Percentiles rank a stretch among this genome's conserved stretches.
Evolutionary conservation across 2,888 invertebrate species (phyloP).

Genomic region (Ophioninae sp.): DNA sequence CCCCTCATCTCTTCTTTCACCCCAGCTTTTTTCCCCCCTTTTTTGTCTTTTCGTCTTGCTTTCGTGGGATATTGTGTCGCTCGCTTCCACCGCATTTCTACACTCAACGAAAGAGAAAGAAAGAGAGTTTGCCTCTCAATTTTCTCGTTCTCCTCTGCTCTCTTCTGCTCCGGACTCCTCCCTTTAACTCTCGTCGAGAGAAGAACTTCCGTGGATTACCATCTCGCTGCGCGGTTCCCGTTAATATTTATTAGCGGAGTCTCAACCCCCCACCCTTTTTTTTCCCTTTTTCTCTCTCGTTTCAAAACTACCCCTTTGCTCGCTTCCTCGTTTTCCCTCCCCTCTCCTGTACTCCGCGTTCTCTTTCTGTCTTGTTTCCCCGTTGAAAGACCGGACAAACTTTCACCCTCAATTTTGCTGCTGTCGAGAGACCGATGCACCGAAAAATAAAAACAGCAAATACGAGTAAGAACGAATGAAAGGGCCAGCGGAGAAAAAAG

Average conservation of each 20-base stretch:
- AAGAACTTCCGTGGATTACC: constrained; percentile 77
- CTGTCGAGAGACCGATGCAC: constrained; percentile 15
- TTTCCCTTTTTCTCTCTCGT: constrained; percentile 40
- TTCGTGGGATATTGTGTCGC: constrained; percentile 47
- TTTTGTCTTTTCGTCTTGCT: constrained; percentile 45
- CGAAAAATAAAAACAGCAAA: constrained; percentile 23
- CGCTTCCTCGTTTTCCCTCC: neutral
- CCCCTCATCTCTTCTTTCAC: constrained; percentile 19
- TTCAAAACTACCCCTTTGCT: constrained; percentile 4
- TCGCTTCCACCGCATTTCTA: constrained; percentile 52
- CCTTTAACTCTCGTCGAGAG: constrained; percentile 49
- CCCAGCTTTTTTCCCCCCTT: constrained; percentile 33
- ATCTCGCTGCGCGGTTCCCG: constrained; percentile 75
- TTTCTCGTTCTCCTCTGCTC: constrained; percentile 5
- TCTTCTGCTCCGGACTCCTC: neutral
- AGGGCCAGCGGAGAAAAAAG: constrained; percentile 13
- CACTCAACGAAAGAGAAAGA: constrained; percentile 38
- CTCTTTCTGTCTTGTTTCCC: constrained; percentile 51
- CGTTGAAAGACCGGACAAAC: constrained; percentile 63
- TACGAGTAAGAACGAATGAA: constrained; percentile 8
- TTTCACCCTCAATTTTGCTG: constrained; percentile 71
- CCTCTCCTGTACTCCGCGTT: constrained; percentile 21
- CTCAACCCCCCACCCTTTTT: constrained; percentile 37
- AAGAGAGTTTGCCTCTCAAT: constrained; percentile 27
- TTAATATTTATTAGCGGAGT: constrained; percentile 78